Percentiles rank a stretch among this genome's conserved stretches.
Conservation (phyloP, 2,797 vertebrate genomes). For the Cossypha caffra region DNA sequence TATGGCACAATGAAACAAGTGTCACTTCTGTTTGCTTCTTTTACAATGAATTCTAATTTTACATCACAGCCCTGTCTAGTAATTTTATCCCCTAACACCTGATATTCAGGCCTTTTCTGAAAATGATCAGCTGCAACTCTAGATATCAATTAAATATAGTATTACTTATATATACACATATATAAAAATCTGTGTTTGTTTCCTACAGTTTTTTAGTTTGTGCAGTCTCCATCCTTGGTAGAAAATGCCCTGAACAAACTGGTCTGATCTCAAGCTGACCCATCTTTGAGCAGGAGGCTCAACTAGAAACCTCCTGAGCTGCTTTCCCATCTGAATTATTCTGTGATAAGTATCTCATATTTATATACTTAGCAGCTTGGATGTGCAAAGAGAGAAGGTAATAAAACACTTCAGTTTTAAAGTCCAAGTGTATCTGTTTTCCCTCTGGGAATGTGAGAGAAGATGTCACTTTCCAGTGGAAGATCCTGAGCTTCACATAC, state of each 20-base stretch:
- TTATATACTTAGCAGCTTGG: background rate
- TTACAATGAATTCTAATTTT: constrained; percentile 57
- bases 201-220: background rate
- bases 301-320: background rate
- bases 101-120: constrained; percentile 21
- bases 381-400: background rate
- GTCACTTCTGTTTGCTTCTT: constrained; percentile 46
- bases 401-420: background rate
- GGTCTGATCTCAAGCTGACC: background rate
- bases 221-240: background rate
- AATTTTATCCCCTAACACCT: constrained; percentile 11
- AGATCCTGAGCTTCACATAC: background rate
- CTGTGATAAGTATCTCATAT: background rate
- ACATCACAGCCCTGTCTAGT: background rate
- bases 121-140: background rate
- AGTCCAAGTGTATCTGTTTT: background rate
- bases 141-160: background rate
- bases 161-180: background rate
- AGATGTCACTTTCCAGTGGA: background rate
- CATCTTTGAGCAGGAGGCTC: background rate
- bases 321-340: background rate
- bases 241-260: background rate
- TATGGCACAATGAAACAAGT: constrained; percentile 18
- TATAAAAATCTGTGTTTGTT: background rate
- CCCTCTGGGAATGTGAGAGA: background rate